phyloP scores from a whole-genome alignment of 2,113 vertebrate genomes.

The Campylorhamphus procurvoides region DNA sequence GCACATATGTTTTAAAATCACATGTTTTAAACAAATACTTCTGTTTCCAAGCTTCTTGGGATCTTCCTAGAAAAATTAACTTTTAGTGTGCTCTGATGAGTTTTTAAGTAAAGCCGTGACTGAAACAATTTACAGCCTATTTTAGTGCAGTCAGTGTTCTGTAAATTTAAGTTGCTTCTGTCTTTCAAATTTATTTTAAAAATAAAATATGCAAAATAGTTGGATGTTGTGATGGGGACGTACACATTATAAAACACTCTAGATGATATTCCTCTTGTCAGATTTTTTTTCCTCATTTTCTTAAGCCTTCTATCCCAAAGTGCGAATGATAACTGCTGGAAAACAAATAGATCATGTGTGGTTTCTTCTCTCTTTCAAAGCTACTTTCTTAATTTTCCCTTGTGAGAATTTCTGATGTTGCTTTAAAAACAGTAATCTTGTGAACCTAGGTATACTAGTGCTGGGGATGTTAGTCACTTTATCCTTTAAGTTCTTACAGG shows the following conservation, averaged over 20 bases:
- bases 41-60: background rate
- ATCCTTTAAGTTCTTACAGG: background rate
- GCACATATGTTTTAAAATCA: background rate
- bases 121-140: background rate
- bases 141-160: background rate
- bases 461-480: background rate
- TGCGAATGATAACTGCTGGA: background rate
- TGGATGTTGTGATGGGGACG: background rate
- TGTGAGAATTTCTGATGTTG: background rate
- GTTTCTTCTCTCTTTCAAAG: background rate
- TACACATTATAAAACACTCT: background rate
- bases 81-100: background rate
- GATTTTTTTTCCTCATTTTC: background rate
- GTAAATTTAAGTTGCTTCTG: background rate
- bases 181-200: background rate
- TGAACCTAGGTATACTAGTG: background rate
- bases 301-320: background rate
- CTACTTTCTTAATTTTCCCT: background rate
- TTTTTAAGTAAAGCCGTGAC: background rate
- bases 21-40: background rate
- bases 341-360: background rate
- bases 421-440: background rate
- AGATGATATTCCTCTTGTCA: background rate
- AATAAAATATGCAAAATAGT: background rate
- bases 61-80: background rate